A percentile compares a stretch with the other conserved stretches of the same genome.
These are phyloP conservation scores for Sipunculus nudus DNA, from an alignment of 2,888 invertebrate species.

Conservation along the genomic window DNA sequence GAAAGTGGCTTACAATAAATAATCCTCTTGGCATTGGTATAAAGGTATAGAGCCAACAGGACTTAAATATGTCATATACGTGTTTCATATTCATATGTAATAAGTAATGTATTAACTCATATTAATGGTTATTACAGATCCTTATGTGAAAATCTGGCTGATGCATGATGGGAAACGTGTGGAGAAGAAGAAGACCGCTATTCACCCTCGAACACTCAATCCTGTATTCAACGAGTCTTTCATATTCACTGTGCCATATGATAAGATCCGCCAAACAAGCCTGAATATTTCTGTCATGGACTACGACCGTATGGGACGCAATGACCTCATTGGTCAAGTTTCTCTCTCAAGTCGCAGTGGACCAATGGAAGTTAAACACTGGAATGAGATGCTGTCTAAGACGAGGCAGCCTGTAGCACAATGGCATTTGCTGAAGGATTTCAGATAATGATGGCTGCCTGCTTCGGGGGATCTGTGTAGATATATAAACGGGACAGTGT, in stretches of 20 bases:
- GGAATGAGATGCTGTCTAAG: constrained; percentile 98
- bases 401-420: constrained; percentile 94
- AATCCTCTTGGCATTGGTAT: too few species aligned
- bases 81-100: too few species aligned
- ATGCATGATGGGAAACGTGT: constrained; percentile 94
- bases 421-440: constrained; percentile 90
- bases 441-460: constrained; percentile 34
- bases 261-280: constrained; percentile 93
- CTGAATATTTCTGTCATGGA: constrained; percentile 96
- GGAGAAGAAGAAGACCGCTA: constrained; percentile 93
- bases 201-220: constrained; percentile 77
- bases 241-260: constrained; percentile 96
- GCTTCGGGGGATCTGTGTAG: too few species aligned
- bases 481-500: too few species aligned
- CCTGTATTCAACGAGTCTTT: constrained; percentile 96
- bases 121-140: constrained; percentile 81
- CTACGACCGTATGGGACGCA: constrained; percentile 94
- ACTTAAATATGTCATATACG: too few species aligned
- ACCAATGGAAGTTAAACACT: constrained; percentile 94
- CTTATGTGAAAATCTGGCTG: constrained; percentile 97
- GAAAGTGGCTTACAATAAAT: too few species aligned
- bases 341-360: constrained; percentile 75
- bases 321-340: constrained; percentile 85
- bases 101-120: too few species aligned
- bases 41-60: too few species aligned